A percentile compares a stretch with the other conserved stretches of the same genome.
Evolutionary conservation across 92 coral and sea anemone genomes (phyloP).

Genomic region (Zoanthus gigantus): DNA sequence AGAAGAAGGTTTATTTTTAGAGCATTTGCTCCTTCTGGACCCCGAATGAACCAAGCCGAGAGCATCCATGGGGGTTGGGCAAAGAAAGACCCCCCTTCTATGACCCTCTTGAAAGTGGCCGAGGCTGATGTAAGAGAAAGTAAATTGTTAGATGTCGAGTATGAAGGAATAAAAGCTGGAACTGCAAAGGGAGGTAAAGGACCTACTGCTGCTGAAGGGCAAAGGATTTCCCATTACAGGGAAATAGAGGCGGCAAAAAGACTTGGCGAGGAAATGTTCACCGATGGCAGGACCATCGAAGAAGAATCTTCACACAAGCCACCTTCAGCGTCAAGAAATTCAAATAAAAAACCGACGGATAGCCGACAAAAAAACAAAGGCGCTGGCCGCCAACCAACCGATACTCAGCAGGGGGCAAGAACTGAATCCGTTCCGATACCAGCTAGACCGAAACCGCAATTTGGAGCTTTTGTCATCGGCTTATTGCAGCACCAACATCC

Average conservation of each 20-base stretch:
- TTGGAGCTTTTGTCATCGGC: conserved; percentile 46
- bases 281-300: not conserved
- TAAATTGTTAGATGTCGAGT: not conserved
- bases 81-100: not conserved
- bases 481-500: conserved; percentile 43
- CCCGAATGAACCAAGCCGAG: not conserved
- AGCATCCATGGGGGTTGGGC: not conserved
- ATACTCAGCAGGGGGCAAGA: not conserved
- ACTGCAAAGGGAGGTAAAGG: conserved; percentile 21
- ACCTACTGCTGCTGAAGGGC: conserved; percentile 2
- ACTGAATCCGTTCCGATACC: conserved; percentile 8
- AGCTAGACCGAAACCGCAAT: conserved; percentile 39
- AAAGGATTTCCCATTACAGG: not conserved
- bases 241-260: conserved; percentile 14
- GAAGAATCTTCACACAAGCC: conserved; percentile 19
- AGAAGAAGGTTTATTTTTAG: not conserved
- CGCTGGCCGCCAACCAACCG: not conserved
- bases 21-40: not conserved
- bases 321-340: not conserved
- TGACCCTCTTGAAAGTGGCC: conserved; percentile 15
- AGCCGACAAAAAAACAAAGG: not conserved
- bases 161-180: conserved; percentile 3
- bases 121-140: conserved; percentile 29
- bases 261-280: conserved; percentile 16
- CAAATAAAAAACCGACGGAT: not conserved